Conservation (phyloP, 2,797 vertebrate species). For the Notolabrus celidotus region DNA sequence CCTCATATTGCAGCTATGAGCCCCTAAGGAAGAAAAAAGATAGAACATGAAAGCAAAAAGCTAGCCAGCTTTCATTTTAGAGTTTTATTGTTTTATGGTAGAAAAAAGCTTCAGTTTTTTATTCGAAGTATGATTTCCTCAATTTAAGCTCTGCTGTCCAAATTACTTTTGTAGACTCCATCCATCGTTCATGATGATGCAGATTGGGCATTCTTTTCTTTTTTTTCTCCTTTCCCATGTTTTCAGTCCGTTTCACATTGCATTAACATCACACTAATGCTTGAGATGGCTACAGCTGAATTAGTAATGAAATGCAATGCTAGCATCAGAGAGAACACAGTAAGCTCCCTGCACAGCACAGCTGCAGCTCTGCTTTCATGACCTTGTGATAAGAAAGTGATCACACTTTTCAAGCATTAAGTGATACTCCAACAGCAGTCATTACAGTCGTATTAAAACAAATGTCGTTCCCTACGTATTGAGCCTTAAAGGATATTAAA, state of each 20-base stretch:
- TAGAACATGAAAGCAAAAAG: slow-evolving; percentile 43
- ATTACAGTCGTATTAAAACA: slow-evolving; percentile 61
- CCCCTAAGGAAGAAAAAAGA: slow-evolving; percentile 43
- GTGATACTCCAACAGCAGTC: slow-evolving; percentile 42
- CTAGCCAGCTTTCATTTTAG: slow-evolving; percentile 44
- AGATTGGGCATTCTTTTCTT: slow-evolving; percentile 40
- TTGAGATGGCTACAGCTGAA: slow-evolving; percentile 77
- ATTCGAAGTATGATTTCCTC: slow-evolving; percentile 19
- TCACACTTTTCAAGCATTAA: slow-evolving; percentile 54
- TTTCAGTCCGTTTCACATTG: slow-evolving; percentile 75
- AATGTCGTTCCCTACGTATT: slow-evolving; percentile 14
- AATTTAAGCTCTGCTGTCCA: slow-evolving; percentile 6
- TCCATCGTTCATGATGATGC: slow-evolving; percentile 50
- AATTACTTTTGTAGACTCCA: slow-evolving; percentile 11
- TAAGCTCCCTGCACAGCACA: slow-evolving; percentile 48
- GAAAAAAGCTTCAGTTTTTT: slow-evolving; percentile 8
- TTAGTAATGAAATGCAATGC: slow-evolving; percentile 83
- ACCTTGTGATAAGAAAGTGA: slow-evolving; percentile 60
- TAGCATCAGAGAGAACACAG: slow-evolving; percentile 68
- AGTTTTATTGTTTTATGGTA: slow-evolving; percentile 7
- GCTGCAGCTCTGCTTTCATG: slow-evolving; percentile 70
- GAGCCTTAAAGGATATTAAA: slow-evolving; percentile 49
- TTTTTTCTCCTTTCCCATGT: slow-evolving; percentile 43
- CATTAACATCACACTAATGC: slow-evolving; percentile 81
- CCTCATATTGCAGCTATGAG: slow-evolving; percentile 41